Evolutionary conservation across 2,888 invertebrate genomes (phyloP).

Genomic region (Orthosia gothica): DNA sequence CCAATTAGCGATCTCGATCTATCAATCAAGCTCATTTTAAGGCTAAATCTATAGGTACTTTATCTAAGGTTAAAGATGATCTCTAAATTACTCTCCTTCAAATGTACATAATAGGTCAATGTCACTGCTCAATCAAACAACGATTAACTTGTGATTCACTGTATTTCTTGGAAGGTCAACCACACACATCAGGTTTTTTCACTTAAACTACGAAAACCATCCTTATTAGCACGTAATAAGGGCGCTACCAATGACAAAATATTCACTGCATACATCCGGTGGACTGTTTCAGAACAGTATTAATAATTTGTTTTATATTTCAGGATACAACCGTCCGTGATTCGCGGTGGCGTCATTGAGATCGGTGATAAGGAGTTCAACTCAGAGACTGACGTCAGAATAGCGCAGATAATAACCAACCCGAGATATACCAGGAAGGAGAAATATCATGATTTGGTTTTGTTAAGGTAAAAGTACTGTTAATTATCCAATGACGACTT

Average conservation of each 20-base stretch:
- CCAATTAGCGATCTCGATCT: too few species aligned
- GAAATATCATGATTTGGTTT: conserved; percentile 86
- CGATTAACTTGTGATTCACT: background rate
- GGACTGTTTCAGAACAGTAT: background rate
- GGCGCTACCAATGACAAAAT: background rate
- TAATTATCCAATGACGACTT: background rate
- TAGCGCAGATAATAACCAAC: conserved; percentile 77
- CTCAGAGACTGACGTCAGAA: conserved; percentile 76
- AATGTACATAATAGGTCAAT: background rate
- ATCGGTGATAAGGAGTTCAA: conserved; percentile 75
- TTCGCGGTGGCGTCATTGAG: conserved; percentile 82
- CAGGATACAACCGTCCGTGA: conserved; percentile 82
- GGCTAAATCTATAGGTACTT: too few species aligned
- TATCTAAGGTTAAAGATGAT: too few species aligned
- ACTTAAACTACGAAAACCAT: background rate
- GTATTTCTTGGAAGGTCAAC: background rate
- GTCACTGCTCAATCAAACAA: background rate
- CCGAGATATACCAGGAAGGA: conserved; percentile 80
- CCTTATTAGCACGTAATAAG: too few species aligned
- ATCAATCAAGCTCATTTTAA: too few species aligned
- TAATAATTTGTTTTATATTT: conserved; percentile 43
- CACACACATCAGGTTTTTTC: background rate
- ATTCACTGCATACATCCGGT: background rate
- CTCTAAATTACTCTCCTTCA: background rate
- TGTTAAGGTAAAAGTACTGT: conserved; percentile 80